Conservation (phyloP, 2,797 vertebrate species). For the Cetoscarus ocellatus region DNA sequence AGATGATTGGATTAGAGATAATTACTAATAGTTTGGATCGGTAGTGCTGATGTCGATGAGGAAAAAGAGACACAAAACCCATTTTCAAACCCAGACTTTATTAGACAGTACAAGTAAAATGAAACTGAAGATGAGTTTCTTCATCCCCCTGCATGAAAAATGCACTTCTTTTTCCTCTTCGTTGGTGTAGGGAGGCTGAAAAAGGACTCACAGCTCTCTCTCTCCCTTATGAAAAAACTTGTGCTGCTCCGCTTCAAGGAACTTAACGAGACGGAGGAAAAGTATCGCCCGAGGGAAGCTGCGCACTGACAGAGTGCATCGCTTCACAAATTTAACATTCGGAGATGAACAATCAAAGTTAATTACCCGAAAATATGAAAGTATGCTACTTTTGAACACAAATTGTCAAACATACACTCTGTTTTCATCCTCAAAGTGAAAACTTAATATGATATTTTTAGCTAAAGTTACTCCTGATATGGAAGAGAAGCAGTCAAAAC, state of each 20-base stretch:
- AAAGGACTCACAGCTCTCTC: conserved; percentile 33
- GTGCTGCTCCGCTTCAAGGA: conserved; percentile 45
- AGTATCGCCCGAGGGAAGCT: conserved; percentile 36
- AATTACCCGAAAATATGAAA: conserved; percentile 29
- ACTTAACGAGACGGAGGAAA: conserved; percentile 58
- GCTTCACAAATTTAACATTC: conserved; percentile 69
- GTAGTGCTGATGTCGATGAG: conserved; percentile 33
- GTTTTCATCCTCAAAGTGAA: conserved; percentile 27
- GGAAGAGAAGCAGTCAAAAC: conserved; percentile 55
- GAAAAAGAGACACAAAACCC: conserved; percentile 67
- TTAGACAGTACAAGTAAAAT: conserved; percentile 85
- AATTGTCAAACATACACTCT: conserved; percentile 48
- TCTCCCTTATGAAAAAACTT: conserved; percentile 8
- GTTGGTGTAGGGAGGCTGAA: conserved; percentile 46
- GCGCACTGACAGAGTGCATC: conserved; percentile 42
- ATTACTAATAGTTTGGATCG: conserved; percentile 5
- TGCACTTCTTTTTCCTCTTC: conserved; percentile 74
- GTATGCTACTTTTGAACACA: conserved; percentile 45
- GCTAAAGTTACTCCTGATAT: conserved; percentile 44
- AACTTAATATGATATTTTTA: conserved; percentile 43
- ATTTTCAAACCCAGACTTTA: conserved; percentile 85
- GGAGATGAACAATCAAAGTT: conserved; percentile 49
- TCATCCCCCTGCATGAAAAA: conserved; percentile 67
- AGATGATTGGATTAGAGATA: background rate
- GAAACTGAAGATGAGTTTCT: conserved; percentile 73